Conservation (phyloP, 2,113 vertebrate species). For the Myrmecophaga tridactyla region DNA sequence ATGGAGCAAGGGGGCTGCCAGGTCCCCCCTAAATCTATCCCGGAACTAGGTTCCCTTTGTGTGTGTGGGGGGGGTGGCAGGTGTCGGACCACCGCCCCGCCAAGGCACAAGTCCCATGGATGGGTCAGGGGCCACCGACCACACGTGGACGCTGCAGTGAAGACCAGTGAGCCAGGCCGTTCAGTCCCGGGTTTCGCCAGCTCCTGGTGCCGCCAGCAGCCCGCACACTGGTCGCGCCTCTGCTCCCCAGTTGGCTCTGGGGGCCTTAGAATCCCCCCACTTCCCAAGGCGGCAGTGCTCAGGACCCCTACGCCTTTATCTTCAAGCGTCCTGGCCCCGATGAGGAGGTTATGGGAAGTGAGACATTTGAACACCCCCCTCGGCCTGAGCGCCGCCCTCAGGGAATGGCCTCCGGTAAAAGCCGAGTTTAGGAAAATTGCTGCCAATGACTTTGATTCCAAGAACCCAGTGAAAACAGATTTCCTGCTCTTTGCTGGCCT, state of each 20-base stretch:
- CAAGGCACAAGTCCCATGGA: not conserved
- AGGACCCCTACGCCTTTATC: not conserved
- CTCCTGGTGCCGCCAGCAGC: not conserved
- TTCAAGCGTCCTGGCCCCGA: not conserved
- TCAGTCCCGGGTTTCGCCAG: not conserved
- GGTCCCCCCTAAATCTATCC: not conserved
- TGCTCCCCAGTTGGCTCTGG: not conserved
- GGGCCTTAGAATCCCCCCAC: fast-evolving
- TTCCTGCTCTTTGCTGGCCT: no score
- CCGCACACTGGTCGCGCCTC: not conserved
- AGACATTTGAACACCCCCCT: no score
- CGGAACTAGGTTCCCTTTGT: not conserved
- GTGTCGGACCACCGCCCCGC: no score
- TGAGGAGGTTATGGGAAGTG: fast-evolving
- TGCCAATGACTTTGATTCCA: not conserved
- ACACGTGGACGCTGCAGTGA: no score
- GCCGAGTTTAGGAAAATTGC: not conserved
- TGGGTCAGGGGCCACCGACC: not conserved
- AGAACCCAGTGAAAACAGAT: not conserved
- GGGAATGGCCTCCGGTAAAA: not conserved
- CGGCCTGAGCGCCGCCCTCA: not conserved
- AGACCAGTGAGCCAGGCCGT: fast-evolving
- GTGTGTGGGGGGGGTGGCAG: not conserved
- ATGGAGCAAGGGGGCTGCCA: not conserved
- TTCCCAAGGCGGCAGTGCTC: not conserved